phyloP scores from a whole-genome alignment of 35 echinoderm and acorn worm species.

The Anneissia japonica region DNA sequence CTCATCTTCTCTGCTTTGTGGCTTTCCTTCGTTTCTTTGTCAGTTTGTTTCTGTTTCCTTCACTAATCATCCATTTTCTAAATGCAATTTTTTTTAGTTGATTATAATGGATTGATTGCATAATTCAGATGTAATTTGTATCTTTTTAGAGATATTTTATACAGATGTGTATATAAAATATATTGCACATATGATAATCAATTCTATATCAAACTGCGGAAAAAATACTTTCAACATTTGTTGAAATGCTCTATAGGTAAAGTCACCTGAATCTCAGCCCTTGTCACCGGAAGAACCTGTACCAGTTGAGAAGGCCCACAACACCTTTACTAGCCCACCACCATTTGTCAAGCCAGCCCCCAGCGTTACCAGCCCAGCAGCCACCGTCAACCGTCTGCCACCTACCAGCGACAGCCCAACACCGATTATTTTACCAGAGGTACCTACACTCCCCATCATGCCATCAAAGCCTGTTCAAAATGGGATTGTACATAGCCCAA shows the following conservation, averaged over 20 bases:
- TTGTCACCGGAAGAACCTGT: neutral
- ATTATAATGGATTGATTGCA: no score
- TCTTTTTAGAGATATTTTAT: no score
- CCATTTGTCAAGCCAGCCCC: neutral
- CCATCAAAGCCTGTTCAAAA: neutral
- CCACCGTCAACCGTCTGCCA: neutral
- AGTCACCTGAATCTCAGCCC: neutral
- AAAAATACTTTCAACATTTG: neutral
- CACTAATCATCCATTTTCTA: no score
- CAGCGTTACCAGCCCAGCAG: neutral
- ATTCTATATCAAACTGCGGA: no score
- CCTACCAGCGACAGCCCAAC: neutral
- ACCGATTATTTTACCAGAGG: neutral
- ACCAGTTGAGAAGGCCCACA: neutral
- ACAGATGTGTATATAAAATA: no score
- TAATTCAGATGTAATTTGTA: no score
- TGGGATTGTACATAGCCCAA: neutral
- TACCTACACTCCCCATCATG: neutral
- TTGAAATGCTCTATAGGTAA: neutral
- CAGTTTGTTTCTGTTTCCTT: no score
- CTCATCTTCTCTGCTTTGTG: no score
- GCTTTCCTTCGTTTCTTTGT: no score
- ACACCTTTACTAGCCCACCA: neutral
- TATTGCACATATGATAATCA: no score
- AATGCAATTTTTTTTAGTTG: no score